These are phyloP conservation scores for Nannoperca obscura DNA, from an alignment of 2,797 vertebrate genomes.

Conservation along the genomic window DNA sequence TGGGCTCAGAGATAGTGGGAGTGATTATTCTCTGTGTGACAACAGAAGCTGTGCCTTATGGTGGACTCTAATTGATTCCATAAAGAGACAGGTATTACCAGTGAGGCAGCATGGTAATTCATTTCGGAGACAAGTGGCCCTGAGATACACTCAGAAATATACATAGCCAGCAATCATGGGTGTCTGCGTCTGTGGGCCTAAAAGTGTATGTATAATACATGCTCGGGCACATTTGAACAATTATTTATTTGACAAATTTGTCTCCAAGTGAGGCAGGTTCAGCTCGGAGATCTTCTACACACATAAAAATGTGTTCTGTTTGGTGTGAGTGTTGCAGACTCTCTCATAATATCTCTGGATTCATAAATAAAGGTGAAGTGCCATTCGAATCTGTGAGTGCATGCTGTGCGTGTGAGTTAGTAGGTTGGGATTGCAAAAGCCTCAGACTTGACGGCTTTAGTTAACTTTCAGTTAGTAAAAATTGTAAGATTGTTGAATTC, in stretches of 20 bases:
- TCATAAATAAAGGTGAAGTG: slow-evolving; percentile 4
- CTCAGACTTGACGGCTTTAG: slow-evolving; percentile 2
- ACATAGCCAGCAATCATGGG: slow-evolving; percentile 37
- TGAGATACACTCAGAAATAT: slow-evolving; percentile 50
- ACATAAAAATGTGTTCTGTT: neutral
- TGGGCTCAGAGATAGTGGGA: slow-evolving; percentile 39
- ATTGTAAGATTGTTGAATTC: neutral
- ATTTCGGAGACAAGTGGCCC: slow-evolving; percentile 69
- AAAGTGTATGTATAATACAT: slow-evolving; percentile 5
- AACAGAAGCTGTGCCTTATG: slow-evolving; percentile 57
- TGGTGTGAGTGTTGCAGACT: neutral
- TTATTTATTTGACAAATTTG: slow-evolving; percentile 18
- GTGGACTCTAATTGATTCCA: slow-evolving; percentile 69
- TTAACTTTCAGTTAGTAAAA: no score
- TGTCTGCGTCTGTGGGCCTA: neutral
- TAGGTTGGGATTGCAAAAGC: slow-evolving; percentile 23
- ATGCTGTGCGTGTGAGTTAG: neutral
- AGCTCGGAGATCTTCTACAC: neutral
- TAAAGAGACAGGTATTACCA: slow-evolving; percentile 73
- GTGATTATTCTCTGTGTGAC: slow-evolving; percentile 61
- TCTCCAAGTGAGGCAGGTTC: neutral
- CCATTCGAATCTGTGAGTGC: neutral
- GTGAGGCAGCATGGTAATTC: slow-evolving; percentile 58
- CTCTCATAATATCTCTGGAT: slow-evolving; percentile 5
- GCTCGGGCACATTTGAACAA: slow-evolving; percentile 6